A percentile compares a stretch with the other conserved stretches of the same genome.
Conservation (phyloP, 1,140 invertebrate species). For the Bursaphelenchus mucronatus region DNA sequence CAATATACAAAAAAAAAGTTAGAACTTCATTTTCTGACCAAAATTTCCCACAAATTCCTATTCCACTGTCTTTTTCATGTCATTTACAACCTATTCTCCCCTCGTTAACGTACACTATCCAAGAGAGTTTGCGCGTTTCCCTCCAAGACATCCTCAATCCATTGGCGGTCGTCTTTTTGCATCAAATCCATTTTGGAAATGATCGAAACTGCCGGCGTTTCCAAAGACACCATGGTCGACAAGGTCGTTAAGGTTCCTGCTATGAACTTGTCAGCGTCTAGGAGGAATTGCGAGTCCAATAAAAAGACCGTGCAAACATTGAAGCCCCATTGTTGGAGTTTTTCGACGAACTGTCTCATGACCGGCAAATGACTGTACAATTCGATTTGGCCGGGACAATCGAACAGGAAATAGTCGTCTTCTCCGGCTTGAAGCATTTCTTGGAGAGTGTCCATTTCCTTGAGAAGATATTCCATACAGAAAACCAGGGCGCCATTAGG, state of each 20-base stretch:
- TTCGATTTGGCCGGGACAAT: slow-evolving; percentile 98
- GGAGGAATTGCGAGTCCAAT: slow-evolving; percentile 92
- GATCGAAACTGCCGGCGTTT: slow-evolving; percentile 80
- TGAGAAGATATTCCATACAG: slow-evolving; percentile 89
- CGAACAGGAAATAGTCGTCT: slow-evolving; percentile 92
- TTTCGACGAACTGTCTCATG: slow-evolving; percentile 75
- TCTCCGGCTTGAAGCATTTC: slow-evolving; percentile 72
- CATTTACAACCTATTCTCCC: slow-evolving; percentile 19
- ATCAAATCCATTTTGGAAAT: slow-evolving; percentile 92
- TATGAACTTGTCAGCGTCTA: slow-evolving; percentile 89
- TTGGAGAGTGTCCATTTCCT: slow-evolving; percentile 84
- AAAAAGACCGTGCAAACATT: slow-evolving; percentile 84
- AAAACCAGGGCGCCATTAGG: slow-evolving; percentile 95
- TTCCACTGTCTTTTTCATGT: slow-evolving; percentile 21
- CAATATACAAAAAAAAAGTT: slow-evolving; percentile 18
- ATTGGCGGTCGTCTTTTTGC: slow-evolving; percentile 67
- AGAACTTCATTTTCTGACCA: no score
- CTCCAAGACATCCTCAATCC: slow-evolving; percentile 30
- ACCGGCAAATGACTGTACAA: slow-evolving; percentile 90
- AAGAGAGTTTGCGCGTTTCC: slow-evolving; percentile 25
- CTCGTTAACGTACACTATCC: slow-evolving; percentile 2
- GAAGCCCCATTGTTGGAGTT: slow-evolving; percentile 76
- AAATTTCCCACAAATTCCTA: no score
- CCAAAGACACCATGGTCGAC: slow-evolving; percentile 91
- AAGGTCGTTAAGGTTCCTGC: slow-evolving; percentile 87